A percentile compares a stretch with the other conserved stretches of the same genome.
These are phyloP conservation scores for Uromys caudimaculatus DNA, from an alignment of 2,797 vertebrate genomes.

Conservation along the genomic window DNA sequence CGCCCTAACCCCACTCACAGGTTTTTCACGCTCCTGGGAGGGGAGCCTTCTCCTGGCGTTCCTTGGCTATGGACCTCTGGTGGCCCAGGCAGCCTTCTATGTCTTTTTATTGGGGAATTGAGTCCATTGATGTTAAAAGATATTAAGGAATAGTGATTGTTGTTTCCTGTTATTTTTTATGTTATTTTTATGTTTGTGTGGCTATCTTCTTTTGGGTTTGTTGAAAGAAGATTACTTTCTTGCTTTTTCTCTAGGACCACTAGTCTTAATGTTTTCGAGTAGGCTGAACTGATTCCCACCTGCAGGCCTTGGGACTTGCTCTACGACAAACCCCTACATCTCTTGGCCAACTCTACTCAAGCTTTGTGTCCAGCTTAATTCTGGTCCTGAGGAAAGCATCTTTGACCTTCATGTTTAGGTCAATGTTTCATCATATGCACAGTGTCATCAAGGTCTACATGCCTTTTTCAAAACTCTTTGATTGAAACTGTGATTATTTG, in stretches of 20 bases:
- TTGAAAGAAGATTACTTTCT: too few species aligned
- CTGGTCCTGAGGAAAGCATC: background rate
- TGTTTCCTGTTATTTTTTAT: too few species aligned
- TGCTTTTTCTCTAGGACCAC: background rate
- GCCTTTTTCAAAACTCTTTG: conserved; percentile 44
- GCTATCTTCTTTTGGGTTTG: too few species aligned
- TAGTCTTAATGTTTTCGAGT: background rate
- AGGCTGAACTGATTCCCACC: background rate
- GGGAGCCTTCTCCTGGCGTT: too few species aligned
- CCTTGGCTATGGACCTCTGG: too few species aligned
- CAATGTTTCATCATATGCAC: background rate
- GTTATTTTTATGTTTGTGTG: too few species aligned
- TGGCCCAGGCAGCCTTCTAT: too few species aligned
- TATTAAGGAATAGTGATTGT: too few species aligned
- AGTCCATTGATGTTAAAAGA: too few species aligned
- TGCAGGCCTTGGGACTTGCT: background rate
- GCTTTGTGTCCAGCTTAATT: background rate
- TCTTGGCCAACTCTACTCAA: background rate
- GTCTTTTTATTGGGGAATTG: too few species aligned
- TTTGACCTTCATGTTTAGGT: conserved; percentile 23
- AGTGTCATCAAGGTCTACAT: background rate
- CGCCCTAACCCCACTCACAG: too few species aligned
- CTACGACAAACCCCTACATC: background rate
- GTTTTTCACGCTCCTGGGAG: too few species aligned
- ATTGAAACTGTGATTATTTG: conserved; percentile 22